Evolutionary conservation across 1,140 invertebrate genomes (phyloP).

Genomic region (Drosophila sucinea): DNA sequence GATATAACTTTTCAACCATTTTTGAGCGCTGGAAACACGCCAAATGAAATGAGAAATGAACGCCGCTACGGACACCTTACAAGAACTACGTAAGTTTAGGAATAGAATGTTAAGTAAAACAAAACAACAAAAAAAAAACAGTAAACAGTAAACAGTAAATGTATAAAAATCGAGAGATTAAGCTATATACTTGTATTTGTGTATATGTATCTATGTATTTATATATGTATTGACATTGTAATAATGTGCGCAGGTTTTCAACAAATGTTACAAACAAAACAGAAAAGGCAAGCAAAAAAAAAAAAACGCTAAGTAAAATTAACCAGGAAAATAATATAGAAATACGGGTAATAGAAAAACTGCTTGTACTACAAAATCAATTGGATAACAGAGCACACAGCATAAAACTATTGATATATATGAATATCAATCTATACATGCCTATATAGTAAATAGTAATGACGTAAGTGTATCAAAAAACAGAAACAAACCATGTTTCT

Average conservation of each 20-base stretch:
- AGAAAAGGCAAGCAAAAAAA: background rate
- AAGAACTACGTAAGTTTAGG: slow-evolving; percentile 49
- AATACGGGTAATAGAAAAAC: slow-evolving; percentile 60
- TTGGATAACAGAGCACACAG: background rate
- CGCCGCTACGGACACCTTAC: slow-evolving; percentile 78
- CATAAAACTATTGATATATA: slow-evolving; percentile 1
- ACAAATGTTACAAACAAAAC: slow-evolving; percentile 42
- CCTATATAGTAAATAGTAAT: background rate
- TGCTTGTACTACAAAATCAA: background rate
- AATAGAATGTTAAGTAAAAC: slow-evolving; percentile 46
- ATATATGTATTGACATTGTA: slow-evolving; percentile 27
- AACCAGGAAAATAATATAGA: slow-evolving; percentile 24
- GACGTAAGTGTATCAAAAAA: background rate
- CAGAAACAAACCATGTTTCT: background rate
- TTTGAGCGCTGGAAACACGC: slow-evolving; percentile 34
- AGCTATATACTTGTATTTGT: slow-evolving; percentile 16
- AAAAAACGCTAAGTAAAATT: slow-evolving; percentile 27
- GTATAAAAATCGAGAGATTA: slow-evolving; percentile 19
- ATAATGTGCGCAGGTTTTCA: slow-evolving; percentile 61
- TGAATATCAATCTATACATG: background rate
- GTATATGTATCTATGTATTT: slow-evolving; percentile 41
- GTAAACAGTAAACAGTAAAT: background rate
- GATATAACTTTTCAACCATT: slow-evolving; percentile 44
- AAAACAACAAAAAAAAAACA: slow-evolving; percentile 7
- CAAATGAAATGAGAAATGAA: slow-evolving; percentile 49